Evolutionary conservation across 2,888 invertebrate species (phyloP).

Genomic region (Brenthis ino): DNA sequence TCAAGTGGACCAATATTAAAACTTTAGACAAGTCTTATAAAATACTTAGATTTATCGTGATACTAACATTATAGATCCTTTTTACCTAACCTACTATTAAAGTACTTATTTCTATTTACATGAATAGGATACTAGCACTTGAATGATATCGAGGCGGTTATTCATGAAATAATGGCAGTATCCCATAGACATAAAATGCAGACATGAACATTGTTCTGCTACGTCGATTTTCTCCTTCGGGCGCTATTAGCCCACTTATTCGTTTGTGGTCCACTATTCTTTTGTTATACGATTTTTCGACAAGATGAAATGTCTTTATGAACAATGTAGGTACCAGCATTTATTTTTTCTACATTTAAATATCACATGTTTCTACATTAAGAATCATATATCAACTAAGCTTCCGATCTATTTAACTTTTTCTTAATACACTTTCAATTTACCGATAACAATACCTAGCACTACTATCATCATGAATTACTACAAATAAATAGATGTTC

Average conservation of each 20-base stretch:
- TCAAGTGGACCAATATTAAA: constrained; percentile 32
- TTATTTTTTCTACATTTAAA: neutral
- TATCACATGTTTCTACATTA: too few species aligned
- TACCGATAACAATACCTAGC: too few species aligned
- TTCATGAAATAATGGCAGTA: constrained; percentile 18
- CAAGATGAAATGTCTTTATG: constrained; percentile 5
- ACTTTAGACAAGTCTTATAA: constrained; percentile 14
- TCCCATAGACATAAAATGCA: constrained; percentile 35
- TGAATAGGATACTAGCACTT: neutral
- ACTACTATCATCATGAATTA: too few species aligned
- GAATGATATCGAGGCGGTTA: constrained; percentile 5
- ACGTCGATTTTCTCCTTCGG: constrained; percentile 40
- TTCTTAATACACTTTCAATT: too few species aligned
- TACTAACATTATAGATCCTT: neutral
- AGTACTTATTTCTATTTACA: constrained; percentile 5
- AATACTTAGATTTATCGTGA: constrained; percentile 5
- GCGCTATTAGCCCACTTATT: constrained; percentile 66
- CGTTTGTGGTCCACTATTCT: constrained; percentile 17
- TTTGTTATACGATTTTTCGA: constrained; percentile 22
- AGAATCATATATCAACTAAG: too few species aligned
- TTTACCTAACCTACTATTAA: neutral
- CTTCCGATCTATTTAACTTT: too few species aligned
- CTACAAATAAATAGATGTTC: too few species aligned
- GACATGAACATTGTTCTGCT: constrained; percentile 31
- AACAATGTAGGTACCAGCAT: neutral